Base-by-base conservation (phyloP, 2,888 invertebrate genomes). In the Bhutanitis thaidina region DNA sequence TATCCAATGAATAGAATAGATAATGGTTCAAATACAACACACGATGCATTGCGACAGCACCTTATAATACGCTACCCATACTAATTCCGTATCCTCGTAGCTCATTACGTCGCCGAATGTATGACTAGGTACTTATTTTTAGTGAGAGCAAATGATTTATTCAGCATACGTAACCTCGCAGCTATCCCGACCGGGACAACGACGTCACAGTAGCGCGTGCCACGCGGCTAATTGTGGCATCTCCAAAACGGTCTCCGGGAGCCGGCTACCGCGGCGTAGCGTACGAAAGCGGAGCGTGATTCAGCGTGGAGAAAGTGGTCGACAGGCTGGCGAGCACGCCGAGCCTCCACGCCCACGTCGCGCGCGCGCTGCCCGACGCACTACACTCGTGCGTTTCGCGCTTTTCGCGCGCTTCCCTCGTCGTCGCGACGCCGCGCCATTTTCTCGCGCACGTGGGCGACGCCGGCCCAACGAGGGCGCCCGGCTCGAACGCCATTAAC, bases 391-490 rank as follows among this genome's bases (percentile, higher is more conserved):
- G 80, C 77, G 74, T 67, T 76, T 81, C 81, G 78, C 80, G 79
- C 81, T 87, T 87, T 88, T 86, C 86, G 81, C 86, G 82, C 85
- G 86, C 87, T 78, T 87, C 72, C 80, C 80, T 81, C 64, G 71
- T 62, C 81, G 81, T 76, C 80, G 80, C 84, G 83, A 82, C 82
- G 81, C 79, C 86, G 87, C 88, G 88, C 88, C 87, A 87, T 86
- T 87, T 87, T 79, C 86, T 69, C 82, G 88, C 88, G 88, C 88
- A 88, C 86, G 88, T 87, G 87, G 88, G 88, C 87, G 87, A 80
- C 78, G 69, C 57, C 74, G 72, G 69, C 74, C 67, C 65, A 74
- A 60, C 76, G 80, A 82, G 79, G 82, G 79, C 87, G 78, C 79
- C 73, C 74, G 75, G 74, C 75, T 70, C 71, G 71, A 76, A 69